phyloP scores from a whole-genome alignment of 2,113 vertebrate species.

The Serinus canaria region DNA sequence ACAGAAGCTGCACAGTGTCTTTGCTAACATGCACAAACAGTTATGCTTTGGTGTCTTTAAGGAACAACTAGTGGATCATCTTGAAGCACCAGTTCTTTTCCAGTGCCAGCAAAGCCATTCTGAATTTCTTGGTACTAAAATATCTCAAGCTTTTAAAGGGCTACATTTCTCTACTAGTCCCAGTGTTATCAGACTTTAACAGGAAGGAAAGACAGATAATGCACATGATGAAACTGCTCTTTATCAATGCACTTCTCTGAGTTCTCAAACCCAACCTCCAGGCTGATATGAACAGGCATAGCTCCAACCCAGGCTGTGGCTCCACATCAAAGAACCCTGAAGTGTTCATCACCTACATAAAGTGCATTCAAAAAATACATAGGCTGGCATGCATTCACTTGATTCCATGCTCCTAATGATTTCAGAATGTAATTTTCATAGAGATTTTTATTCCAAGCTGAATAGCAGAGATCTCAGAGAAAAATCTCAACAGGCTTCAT shows the following conservation, averaged over 20 bases:
- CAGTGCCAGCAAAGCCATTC: neutral
- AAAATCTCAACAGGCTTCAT: neutral
- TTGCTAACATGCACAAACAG: neutral
- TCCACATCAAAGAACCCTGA: conserved; percentile 34
- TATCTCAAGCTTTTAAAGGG: neutral
- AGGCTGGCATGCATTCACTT: neutral
- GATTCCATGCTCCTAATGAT: neutral
- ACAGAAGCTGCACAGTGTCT: neutral
- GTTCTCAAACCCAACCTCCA: neutral
- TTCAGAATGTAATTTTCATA: neutral
- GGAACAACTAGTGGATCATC: neutral
- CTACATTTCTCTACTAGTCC: neutral
- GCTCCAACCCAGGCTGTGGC: neutral
- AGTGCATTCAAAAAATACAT: neutral
- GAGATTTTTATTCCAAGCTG: neutral
- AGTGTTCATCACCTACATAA: conserved; percentile 14
- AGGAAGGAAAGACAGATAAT: neutral
- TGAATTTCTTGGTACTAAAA: neutral
- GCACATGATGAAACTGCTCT: neutral
- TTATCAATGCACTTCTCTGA: neutral
- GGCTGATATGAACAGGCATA: neutral
- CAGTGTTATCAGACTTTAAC: neutral
- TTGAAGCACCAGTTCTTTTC: neutral
- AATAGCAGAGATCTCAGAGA: neutral
- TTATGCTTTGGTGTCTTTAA: neutral